Percentiles rank a stretch among this genome's conserved stretches.
These are phyloP conservation scores for Myanophis thanlyinensis DNA, from an alignment of 2,113 vertebrate genomes.

Conservation along the genomic window DNA sequence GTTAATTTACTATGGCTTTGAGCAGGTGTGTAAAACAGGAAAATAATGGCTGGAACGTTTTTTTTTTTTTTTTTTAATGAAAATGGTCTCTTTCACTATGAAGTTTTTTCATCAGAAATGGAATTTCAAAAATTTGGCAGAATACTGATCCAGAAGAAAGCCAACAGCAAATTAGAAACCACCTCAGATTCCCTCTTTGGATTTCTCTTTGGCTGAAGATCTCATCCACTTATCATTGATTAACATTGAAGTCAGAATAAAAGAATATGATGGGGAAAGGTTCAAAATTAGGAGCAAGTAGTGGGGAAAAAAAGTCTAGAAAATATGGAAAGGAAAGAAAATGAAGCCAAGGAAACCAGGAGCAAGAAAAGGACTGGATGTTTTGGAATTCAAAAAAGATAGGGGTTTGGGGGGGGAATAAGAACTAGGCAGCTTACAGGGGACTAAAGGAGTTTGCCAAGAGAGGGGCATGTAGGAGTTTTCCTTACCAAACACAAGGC, in stretches of 20 bases:
- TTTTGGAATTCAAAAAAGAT: background rate
- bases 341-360: background rate
- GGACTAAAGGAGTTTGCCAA: background rate
- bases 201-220: background rate
- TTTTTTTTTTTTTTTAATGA: too few species aligned
- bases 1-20: background rate
- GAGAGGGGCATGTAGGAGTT: background rate
- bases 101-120: background rate
- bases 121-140: background rate
- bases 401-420: background rate
- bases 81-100: background rate
- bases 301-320: background rate
- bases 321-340: background rate
- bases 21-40: background rate
- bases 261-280: background rate
- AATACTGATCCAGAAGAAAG: background rate
- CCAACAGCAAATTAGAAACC: background rate
- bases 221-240: background rate
- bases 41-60: background rate
- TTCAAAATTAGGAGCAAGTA: background rate
- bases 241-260: background rate
- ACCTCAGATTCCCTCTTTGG: background rate
- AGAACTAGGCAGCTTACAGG: background rate
- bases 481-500: background rate
- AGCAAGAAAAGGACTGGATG: background rate